Evolutionary conservation across 2,797 vertebrate genomes (phyloP), one percentile per base, ranked within the genome.

Genomic region (Eulemur albifrons): DNA sequence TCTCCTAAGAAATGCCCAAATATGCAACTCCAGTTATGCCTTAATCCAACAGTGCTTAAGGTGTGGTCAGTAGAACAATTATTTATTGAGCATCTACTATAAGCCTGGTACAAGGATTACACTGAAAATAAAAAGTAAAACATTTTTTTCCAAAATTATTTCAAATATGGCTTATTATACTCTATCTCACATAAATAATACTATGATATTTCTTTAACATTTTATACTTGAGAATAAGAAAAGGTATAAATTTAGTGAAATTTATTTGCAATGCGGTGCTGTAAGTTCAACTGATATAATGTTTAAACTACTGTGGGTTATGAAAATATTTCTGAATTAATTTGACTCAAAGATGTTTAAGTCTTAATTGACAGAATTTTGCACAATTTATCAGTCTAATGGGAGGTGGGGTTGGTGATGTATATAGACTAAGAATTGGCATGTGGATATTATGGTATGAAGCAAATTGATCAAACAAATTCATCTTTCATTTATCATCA

Each of bases 311-410:
- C 7, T 40, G 32, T 30, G 18, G 13, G 13, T 96, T 93, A 89
- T 61, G 30, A 25, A 90, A 89, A 91, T 88, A 81, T 94, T 84
- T 89, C 40, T 59, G 72, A 96, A 88, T 92, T 90, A 80, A 83
- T 89, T 70, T 90, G 79, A 97, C 7, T 23, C 38, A 84, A 91
- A 81, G 30, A 89, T 73, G 30, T 67, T 82, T 94, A 92, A 86
- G 67, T 82, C 5, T 88, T 90, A 89, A 94, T 72, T 84, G 50
- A 3, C 32, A 95, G 77, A 95, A 61, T 11, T 69, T n/a, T 59
- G 18, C 30, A 86, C 32, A 85, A 38, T 76, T 88, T 63, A 77
- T 96, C 92, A 90, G 35, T 23, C 52, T 84, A n/a, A 75, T 57
- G 18, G 32, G 65, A 86, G 35, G 27, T 72, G 4, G 27, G 2